Evolutionary conservation across 1,140 invertebrate genomes (phyloP), one percentile per base, ranked within the genome.

Genomic region (Melanaphis sacchari): DNA sequence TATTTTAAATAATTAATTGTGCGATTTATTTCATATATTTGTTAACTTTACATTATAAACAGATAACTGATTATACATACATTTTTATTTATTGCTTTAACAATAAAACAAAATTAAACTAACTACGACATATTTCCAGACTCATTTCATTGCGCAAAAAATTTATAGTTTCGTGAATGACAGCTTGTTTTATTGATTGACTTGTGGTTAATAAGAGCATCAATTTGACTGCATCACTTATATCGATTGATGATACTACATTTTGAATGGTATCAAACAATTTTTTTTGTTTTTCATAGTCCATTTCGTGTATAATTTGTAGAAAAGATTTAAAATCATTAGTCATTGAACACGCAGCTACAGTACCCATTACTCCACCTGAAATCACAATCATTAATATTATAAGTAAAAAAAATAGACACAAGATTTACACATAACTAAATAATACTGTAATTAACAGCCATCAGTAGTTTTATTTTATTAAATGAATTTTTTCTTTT

Each of bases 121-220:
- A 82, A 93, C 36, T 40, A 40, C 31, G 46, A 21, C 5, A 8
- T n/a, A 84, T 52, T 93, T 84, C 46, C 46, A 52, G 21, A 52
- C 46, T 82, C 40, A 93, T 24, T 54, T 93, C 91, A 85, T 93
- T 93, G 6, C 81, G 91, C 7, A 93, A 18, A 93, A 85, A 93
- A 21, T 93, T 93, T 31, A 93, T 93, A 26, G 46, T 52, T 85
- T 93, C 91, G 21, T 40, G n/a, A 52, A 93, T 93, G 0, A 93
- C 81, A 18, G 24, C 24, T 41, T 85, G 81, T 93, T 93, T 93
- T 0, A 93, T 93, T 52, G 91, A 93, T 40, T 82, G 46, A 85
- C 26, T 93, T 18, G 81, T 84, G 40, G 24, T 49, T 52, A 93
- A 41, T 49, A 82, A 40, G 8, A 93, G 7, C 41, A 38, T 6